Percentiles rank a stretch among this genome's conserved stretches.
These are phyloP conservation scores for Pristionchus fissidentatus DNA, from an alignment of 2,888 invertebrate genomes.

Conservation along the genomic window DNA sequence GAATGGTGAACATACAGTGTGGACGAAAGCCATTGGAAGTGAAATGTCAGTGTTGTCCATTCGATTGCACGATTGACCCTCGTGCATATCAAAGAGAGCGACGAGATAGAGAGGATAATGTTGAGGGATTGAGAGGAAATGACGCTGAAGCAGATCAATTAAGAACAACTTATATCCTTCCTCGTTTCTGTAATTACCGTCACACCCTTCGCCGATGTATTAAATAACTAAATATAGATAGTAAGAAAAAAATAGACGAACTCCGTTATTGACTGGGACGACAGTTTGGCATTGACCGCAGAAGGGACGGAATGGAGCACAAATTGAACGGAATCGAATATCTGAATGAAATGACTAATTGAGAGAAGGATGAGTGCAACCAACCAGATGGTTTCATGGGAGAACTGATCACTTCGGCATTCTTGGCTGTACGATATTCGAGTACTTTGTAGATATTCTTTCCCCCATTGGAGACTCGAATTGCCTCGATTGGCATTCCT, in stretches of 20 bases:
- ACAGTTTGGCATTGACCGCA: constrained; percentile 70
- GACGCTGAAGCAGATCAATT: constrained; percentile 54
- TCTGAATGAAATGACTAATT: not conserved
- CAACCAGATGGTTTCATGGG: constrained; percentile 47
- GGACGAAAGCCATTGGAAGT: constrained; percentile 72
- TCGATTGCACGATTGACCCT: constrained; percentile 54
- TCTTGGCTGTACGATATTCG: constrained; percentile 56
- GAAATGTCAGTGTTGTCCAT: constrained; percentile 67
- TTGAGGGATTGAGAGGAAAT: constrained; percentile 70
- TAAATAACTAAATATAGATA: not conserved
- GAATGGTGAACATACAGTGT: constrained; percentile 58
- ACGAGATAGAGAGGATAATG: constrained; percentile 69
- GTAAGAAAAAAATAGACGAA: constrained; percentile 47
- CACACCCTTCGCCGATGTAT: no score
- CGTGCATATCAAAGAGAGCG: constrained; percentile 71
- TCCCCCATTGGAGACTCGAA: constrained; percentile 29
- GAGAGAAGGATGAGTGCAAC: not conserved
- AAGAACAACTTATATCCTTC: not conserved
- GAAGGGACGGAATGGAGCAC: constrained; percentile 69
- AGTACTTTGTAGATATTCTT: constrained; percentile 49
- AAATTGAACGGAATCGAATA: constrained; percentile 63
- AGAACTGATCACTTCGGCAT: constrained; percentile 49
- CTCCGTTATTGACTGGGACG: constrained; percentile 62
- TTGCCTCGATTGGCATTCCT: constrained; percentile 65
- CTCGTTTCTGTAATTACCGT: no score